A percentile compares a stretch with the other conserved stretches of the same genome.
Conservation (phyloP, 2,113 vertebrate genomes). For the Acrocephalus arundinaceus region DNA sequence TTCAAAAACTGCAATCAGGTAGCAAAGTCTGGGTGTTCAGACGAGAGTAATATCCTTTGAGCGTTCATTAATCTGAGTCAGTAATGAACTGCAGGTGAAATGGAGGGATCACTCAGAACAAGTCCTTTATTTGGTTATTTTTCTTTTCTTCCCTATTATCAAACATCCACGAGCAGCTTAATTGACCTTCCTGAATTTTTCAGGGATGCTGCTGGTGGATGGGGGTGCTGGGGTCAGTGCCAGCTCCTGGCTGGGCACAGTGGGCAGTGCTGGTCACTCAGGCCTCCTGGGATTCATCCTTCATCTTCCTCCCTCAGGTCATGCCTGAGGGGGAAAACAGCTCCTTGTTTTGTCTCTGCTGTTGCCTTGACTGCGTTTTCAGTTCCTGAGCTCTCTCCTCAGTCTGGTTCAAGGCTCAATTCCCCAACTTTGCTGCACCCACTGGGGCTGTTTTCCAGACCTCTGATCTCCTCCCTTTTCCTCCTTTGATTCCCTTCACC, state of each 20-base stretch:
- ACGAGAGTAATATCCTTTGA: not conserved
- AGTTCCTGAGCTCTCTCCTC: not conserved
- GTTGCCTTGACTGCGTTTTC: not conserved
- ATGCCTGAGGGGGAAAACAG: not conserved
- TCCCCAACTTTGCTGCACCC: not conserved
- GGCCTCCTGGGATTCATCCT: not conserved
- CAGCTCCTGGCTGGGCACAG: not conserved
- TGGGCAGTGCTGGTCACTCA: not conserved
- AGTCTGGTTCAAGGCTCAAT: not conserved
- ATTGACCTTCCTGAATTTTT: constrained; percentile 31
- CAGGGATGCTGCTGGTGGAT: not conserved
- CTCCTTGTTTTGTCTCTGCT: not conserved
- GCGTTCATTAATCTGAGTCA: constrained; percentile 21
- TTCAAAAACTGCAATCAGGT: not conserved
- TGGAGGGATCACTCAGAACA: constrained; percentile 8
- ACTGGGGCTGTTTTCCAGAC: not conserved
- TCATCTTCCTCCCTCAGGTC: not conserved
- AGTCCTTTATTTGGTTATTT: constrained; percentile 47
- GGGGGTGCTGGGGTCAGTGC: not conserved
- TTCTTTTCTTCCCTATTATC: constrained; percentile 13
- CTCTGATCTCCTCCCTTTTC: not conserved
- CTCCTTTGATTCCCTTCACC: not conserved
- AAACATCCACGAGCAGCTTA: constrained; percentile 16
- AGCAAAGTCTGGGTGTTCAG: not conserved
- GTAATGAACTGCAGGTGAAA: not conserved